Conservation (phyloP, 2,888 invertebrate species). For the Cybosia mesomella region DNA sequence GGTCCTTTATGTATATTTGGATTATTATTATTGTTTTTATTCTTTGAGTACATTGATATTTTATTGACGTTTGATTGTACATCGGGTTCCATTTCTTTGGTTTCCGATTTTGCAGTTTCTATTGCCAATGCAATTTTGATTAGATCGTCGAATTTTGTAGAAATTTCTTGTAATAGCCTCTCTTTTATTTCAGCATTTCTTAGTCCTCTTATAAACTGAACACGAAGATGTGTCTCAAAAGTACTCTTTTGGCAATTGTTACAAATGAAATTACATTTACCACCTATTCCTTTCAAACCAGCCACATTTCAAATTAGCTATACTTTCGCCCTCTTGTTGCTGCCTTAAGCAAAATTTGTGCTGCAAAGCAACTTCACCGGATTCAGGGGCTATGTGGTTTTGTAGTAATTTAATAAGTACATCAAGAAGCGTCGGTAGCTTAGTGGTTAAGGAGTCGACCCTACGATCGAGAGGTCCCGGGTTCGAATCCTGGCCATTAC, state of each 20-base stretch:
- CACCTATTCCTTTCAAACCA: not conserved
- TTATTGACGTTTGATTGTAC: not conserved
- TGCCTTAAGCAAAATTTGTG: not conserved
- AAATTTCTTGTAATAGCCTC: not conserved
- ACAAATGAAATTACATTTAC: not conserved
- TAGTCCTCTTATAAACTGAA: slow-evolving; percentile 10
- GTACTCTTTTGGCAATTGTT: not conserved
- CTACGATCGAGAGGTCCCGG: no score
- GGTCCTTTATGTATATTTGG: no score
- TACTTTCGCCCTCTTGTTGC: not conserved
- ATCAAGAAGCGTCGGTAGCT: no score
- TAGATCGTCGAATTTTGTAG: not conserved
- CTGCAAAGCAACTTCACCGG: not conserved
- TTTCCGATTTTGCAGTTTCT: not conserved
- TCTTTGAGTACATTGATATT: not conserved
- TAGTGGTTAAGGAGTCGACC: no score
- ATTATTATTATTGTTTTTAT: not conserved
- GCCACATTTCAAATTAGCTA: not conserved
- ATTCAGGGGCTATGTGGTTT: not conserved
- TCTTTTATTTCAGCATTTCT: not conserved
- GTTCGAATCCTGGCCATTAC: no score
- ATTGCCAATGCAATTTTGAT: not conserved
- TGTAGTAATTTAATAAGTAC: not conserved
- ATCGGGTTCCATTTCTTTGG: not conserved
- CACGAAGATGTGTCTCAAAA: not conserved